phyloP scores from a whole-genome alignment of 2,113 vertebrate species.

The Sphyrna mokarran region DNA sequence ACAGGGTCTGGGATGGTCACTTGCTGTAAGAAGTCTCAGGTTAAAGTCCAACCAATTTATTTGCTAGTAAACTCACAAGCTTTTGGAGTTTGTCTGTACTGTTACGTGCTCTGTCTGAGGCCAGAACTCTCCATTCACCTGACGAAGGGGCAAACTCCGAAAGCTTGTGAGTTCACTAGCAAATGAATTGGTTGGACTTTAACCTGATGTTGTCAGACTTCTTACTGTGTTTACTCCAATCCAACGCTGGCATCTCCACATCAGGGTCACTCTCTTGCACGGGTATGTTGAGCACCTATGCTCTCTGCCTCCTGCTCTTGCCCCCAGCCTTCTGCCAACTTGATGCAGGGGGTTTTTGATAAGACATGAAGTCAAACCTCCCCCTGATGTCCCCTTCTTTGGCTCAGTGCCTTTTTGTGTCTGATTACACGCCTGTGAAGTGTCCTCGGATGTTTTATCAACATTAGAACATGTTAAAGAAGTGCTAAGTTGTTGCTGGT shows the following conservation, averaged over 20 bases:
- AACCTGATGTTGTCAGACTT: too few relatives aligned
- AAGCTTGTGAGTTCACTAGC: too few relatives aligned
- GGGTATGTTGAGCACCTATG: neutral
- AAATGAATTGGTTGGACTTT: too few relatives aligned
- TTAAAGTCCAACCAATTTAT: too few relatives aligned
- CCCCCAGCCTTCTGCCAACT: neutral
- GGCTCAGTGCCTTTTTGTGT: neutral
- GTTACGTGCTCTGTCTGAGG: too few relatives aligned
- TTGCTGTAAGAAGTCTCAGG: neutral
- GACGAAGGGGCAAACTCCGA: too few relatives aligned
- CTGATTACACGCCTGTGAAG: neutral
- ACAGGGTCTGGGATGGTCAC: neutral
- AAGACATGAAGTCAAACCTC: neutral
- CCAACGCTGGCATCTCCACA: too few relatives aligned
- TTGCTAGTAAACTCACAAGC: too few relatives aligned
- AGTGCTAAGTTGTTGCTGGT: neutral
- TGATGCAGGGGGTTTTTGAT: neutral
- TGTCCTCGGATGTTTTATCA: neutral
- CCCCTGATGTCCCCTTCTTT: neutral
- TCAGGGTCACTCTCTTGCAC: too few relatives aligned
- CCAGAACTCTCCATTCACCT: too few relatives aligned
- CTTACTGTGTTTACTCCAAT: too few relatives aligned
- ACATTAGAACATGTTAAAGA: neutral
- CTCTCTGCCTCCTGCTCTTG: neutral
- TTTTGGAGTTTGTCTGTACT: too few relatives aligned